Evolutionary conservation across 2,113 vertebrate species (phyloP), one percentile per base, ranked within the genome.

Genomic region (Ophiodon elongatus): DNA sequence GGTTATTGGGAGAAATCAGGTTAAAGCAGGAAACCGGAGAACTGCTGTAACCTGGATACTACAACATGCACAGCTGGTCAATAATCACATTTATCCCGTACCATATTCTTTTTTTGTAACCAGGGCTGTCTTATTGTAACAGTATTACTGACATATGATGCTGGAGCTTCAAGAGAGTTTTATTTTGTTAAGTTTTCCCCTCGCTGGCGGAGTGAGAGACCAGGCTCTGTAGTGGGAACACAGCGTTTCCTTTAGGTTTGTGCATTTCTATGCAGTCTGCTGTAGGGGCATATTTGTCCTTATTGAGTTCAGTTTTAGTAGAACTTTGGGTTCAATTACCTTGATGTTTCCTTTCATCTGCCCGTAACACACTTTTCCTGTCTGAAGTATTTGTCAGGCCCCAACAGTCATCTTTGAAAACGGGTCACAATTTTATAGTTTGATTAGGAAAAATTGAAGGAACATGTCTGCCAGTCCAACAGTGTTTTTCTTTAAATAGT

Each of bases 1-100:
- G 25, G 3, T 67, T 33, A 70, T 10, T 52, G 23, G 1, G 14
- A 59, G 8, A 60, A 56, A 73, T 79, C 35, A 25, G 76, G 69
- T 81, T 69, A 73, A 73, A 76, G 29, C 56, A 60, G 57, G 77
- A 70, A 80, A 80, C 63, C 2, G 19, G 60, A 72, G 52, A 76
- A 4, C 17, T 41, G 15, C 66, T 70, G 57, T 69, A 60, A 66
- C 56, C 15, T 41, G 52, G 17, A 79, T 33, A 76, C 68, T 45
- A n/a, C 15, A 27, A 56, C 59, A 52, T 19, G 64, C 27, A 35
- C 47, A 66, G 59, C 13, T 43, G 52, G 2, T 68, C 15, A 17
- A 31, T 78, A 73, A 41, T 64, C 39, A 50, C 6, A 67, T 72
- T 60, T 57, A 29, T 73, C 27, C 8, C 0, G 6, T 8, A 0